Base-by-base conservation (phyloP, 2,113 vertebrate species). In the Sceloporus undulatus region DNA sequence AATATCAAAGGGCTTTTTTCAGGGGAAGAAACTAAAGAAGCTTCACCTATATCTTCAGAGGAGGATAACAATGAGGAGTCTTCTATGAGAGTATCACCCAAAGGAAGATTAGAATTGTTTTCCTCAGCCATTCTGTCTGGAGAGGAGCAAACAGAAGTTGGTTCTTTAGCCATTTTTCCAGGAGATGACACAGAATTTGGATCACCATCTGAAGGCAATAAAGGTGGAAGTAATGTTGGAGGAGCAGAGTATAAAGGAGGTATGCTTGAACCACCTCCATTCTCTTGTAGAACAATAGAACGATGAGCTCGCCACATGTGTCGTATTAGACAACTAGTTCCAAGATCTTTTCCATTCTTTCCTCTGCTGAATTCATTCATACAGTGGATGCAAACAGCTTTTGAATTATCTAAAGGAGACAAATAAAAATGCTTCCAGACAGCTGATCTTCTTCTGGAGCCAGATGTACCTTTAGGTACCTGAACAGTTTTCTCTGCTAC, bases 341-440 rank as follows among this genome's bases (percentile, higher is more conserved):
- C 98, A 62, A 99, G 94, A 92, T 99, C 99, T 96, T 99, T 99
- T 2, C 98, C 98, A 42, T 99, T 99, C 96, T 99, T 99, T 1
- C 98, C 99, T 38, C 98, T 94, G 92, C 98, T 99, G 94, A 99
- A 99, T 94, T 99, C 98, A 87, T 99, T 99, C 98, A 98, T 98
- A 94, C 99, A 99, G 89, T 99, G 98, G 91, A 99, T 97, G 38
- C 98, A 99, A n/a, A 99, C 98, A 4, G 98, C 98, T 97, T 99
- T 99, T 90, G 99, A 99, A 94, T 95, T 99, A 95, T 99, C 98
- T 40, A 97, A 93, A 42, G 99, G 98, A 0, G 99, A 99, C 92
- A 99, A 96, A 95, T 99, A 99, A 91, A 99, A 99, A 93, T 99
- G 98, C 94, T 99, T 99, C 98, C 99, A 99, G 54, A 99, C 99